Evolutionary conservation across 2,797 vertebrate species (phyloP).

Genomic region (Enteromius radiatus): DNA sequence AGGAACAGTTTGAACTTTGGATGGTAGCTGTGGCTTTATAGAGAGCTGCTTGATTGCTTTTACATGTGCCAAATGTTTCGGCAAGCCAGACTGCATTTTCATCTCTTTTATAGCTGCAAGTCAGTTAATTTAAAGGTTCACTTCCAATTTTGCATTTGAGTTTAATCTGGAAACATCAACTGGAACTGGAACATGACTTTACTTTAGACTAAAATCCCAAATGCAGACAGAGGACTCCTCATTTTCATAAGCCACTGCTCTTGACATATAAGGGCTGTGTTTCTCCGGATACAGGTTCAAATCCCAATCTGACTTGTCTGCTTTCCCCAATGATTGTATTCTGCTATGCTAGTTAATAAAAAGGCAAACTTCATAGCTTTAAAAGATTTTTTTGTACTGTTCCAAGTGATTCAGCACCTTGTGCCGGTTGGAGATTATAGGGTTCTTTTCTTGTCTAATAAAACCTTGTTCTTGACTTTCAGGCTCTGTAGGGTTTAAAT

Average conservation of each 20-base stretch:
- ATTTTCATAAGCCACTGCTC: background rate
- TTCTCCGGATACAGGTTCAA: background rate
- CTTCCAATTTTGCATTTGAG: background rate
- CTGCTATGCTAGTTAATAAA: background rate
- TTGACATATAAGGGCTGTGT: background rate
- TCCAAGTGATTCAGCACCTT: background rate
- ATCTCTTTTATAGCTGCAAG: conserved; percentile 6
- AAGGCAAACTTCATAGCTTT: background rate
- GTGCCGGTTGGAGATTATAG: background rate
- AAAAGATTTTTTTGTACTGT: background rate
- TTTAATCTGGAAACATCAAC: conserved; percentile 3
- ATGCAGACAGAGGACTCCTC: background rate
- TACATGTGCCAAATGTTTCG: conserved; percentile 9
- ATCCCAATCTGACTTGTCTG: background rate
- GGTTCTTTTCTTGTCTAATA: conserved; percentile 19
- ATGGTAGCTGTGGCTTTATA: conserved; percentile 24
- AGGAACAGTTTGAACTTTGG: conserved; percentile 34
- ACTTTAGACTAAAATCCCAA: background rate
- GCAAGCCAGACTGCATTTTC: conserved; percentile 1
- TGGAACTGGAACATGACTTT: conserved; percentile 1
- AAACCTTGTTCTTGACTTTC: conserved; percentile 12
- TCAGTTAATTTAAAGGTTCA: background rate
- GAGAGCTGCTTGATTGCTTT: conserved; percentile 34
- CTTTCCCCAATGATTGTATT: background rate
- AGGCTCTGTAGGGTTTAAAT: conserved; percentile 25